Evolutionary conservation across 2,113 vertebrate genomes (phyloP), one percentile per base, ranked within the genome.

Genomic region (Pogonocichla stellata): DNA sequence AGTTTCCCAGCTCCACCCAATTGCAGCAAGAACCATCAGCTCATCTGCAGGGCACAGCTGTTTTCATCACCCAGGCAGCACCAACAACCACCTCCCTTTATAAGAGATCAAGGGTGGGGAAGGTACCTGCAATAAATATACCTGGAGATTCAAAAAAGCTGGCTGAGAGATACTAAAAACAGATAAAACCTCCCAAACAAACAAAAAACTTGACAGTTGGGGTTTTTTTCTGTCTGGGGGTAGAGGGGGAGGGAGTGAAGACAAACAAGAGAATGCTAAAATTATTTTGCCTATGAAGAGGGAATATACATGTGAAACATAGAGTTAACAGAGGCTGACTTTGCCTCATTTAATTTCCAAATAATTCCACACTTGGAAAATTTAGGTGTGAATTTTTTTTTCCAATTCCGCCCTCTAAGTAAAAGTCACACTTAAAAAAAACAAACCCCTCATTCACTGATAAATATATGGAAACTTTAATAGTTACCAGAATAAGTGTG

Each of bases 1-100:
- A 0, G 8, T 86, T 79, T 86, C 42, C 16, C 25, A 25, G 11
- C 12, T 20, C 48, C 8, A 42, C 10, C 8, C 0, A 0, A 24
- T 42, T 54, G 29, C 48, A 67, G 73, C 40, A 57, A 25, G 14
- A 81, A 3, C n/a, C 33, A 48, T 6, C 25, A 78, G 33, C 58
- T 72, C 56, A 8, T 38, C 12, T 17, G 20, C 43, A 60, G 33
- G n/a, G 47, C n/a, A 19, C 15, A 23, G 56, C 43, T 47, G 5
- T 4, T 36, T 12, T 26, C 82, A 58, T 10, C 54, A 57, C 33
- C 73, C 34, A 50, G 8, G 38, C 20, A 50, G 1, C 61, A 31
- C 34, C 58, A 69, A 43, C 4, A 2, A 34, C 33, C 64, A 79
- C 36, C 15, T 36, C 26, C 4, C 61, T 57, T 69, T 42, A 2